Conservation (phyloP, 2,113 vertebrate species). For the Salvelinus alpinus region DNA sequence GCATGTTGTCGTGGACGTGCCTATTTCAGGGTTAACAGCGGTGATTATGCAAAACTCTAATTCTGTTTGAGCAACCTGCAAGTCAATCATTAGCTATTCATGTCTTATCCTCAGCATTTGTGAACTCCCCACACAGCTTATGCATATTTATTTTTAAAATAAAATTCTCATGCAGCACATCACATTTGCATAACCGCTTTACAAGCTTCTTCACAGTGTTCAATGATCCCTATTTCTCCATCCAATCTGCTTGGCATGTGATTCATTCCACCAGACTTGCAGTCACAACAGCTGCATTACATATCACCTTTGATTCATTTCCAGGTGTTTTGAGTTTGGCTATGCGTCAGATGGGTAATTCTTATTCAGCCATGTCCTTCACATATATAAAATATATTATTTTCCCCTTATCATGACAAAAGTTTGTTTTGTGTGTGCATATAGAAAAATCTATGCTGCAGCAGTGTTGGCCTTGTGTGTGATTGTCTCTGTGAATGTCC, state of each 20-base stretch:
- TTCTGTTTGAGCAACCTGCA: neutral
- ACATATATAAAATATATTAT: too few species aligned
- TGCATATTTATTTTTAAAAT: neutral
- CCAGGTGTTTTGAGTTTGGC: neutral
- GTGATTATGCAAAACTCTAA: neutral
- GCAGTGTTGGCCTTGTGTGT: constrained; percentile 47
- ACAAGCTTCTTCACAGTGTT: constrained; percentile 24
- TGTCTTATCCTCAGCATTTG: neutral
- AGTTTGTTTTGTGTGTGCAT: neutral
- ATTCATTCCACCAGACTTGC: constrained; percentile 42
- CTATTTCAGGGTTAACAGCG: neutral
- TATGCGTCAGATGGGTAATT: neutral
- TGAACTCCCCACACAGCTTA: neutral
- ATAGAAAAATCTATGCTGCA: neutral
- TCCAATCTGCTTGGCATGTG: constrained; percentile 45
- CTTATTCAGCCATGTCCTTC: neutral
- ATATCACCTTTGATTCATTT: constrained; percentile 18
- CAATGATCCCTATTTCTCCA: constrained; percentile 29
- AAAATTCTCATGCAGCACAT: constrained; percentile 6
- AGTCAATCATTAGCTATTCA: neutral
- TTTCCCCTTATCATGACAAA: neutral
- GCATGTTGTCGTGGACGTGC: neutral
- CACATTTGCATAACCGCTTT: constrained; percentile 13
- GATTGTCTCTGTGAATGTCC: constrained; percentile 50
- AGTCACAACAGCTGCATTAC: neutral